These are phyloP conservation scores for Margaritifera margaritifera DNA, from an alignment of 2,888 invertebrate genomes.

Conservation along the genomic window DNA sequence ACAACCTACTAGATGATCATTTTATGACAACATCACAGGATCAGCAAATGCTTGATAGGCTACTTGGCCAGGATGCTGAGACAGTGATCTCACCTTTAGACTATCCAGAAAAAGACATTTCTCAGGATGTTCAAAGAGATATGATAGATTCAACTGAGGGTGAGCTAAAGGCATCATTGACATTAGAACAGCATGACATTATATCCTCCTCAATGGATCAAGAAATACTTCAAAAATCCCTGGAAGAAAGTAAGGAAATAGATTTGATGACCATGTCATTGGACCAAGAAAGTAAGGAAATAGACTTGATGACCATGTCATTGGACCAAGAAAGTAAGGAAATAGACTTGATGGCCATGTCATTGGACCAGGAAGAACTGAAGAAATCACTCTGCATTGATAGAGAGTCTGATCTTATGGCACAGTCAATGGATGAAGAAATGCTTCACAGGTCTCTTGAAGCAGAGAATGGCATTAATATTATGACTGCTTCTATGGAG, in stretches of 20 bases:
- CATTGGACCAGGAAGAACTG: not conserved
- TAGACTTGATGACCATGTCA: too few relatives aligned
- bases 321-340: too few relatives aligned
- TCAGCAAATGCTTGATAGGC: not conserved
- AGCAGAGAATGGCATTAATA: slow-evolving; percentile 20
- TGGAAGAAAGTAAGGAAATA: too few relatives aligned
- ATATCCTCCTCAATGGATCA: too few relatives aligned
- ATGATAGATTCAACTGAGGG: slow-evolving; percentile 29
- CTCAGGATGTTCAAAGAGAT: not conserved
- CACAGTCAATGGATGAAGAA: slow-evolving; percentile 38
- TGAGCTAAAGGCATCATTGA: slow-evolving; percentile 18
- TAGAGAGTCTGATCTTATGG: slow-evolving; percentile 25
- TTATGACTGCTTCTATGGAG: slow-evolving; percentile 43
- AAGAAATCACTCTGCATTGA: not conserved
- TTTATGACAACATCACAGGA: not conserved
- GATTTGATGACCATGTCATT: too few relatives aligned
- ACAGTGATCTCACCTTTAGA: not conserved
- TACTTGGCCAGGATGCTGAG: not conserved
- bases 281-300: too few relatives aligned
- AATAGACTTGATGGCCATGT: too few relatives aligned
- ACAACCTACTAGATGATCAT: not conserved
- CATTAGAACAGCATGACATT: slow-evolving; percentile 3
- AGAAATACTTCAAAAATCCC: too few relatives aligned
- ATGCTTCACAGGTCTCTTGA: slow-evolving; percentile 26
- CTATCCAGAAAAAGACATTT: not conserved